phyloP scores from a whole-genome alignment of 2,113 vertebrate species.

The Podilymbus podiceps region DNA sequence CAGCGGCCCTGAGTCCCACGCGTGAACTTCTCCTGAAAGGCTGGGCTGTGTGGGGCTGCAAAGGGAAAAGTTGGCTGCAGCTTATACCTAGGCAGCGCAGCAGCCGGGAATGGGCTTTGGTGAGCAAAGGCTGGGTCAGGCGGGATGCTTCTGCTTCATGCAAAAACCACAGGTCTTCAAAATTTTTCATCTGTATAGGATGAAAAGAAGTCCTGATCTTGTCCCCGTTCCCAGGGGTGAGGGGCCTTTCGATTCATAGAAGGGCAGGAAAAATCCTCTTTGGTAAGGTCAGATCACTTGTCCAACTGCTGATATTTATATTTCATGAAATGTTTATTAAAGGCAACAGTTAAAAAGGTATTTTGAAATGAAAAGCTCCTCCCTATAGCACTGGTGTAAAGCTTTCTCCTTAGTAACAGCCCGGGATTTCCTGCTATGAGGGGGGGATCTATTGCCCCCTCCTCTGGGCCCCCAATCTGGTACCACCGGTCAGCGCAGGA shows the following conservation, averaged over 20 bases:
- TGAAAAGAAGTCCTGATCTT: background rate
- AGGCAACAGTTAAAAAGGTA: background rate
- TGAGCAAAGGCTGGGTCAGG: background rate
- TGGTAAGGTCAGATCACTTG: background rate
- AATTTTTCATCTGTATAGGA: background rate
- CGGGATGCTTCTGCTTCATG: background rate
- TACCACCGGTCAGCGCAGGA: background rate
- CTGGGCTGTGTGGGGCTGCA: background rate
- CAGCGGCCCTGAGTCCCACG: rapidly evolving
- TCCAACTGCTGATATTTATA: background rate
- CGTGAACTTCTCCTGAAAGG: rapidly evolving
- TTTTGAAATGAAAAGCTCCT: background rate
- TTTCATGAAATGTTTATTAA: background rate
- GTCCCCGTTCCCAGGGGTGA: rapidly evolving
- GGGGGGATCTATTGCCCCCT: background rate
- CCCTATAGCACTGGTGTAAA: background rate
- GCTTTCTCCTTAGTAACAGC: background rate
- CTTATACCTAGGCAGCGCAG: background rate
- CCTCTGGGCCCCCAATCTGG: background rate
- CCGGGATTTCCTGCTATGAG: background rate
- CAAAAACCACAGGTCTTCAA: background rate
- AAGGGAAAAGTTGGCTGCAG: background rate
- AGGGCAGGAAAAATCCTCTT: background rate
- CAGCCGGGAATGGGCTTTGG: background rate
- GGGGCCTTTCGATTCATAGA: background rate